A percentile compares a stretch with the other conserved stretches of the same genome.
These are phyloP conservation scores for Hydroisotoma schaefferi DNA, from an alignment of 2,888 invertebrate genomes.

Conservation along the genomic window DNA sequence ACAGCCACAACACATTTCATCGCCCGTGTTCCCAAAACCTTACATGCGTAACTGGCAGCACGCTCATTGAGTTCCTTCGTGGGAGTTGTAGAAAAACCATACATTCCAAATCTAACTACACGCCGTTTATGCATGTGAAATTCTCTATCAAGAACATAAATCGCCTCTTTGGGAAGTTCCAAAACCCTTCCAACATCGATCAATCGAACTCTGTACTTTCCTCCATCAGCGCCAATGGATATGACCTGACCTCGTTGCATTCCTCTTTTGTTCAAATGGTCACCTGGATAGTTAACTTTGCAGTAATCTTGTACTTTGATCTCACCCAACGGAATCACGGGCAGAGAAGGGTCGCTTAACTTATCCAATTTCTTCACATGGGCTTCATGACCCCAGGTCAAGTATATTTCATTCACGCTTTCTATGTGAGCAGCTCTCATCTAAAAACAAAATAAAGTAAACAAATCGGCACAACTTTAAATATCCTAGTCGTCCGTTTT, in stretches of 20 bases:
- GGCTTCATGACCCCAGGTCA: neutral
- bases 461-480: too few relatives aligned
- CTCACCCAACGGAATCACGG: neutral
- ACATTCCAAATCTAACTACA: neutral
- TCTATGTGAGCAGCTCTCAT: neutral
- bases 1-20: too few relatives aligned
- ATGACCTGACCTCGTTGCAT: neutral
- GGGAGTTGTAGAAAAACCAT: neutral
- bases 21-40: too few relatives aligned
- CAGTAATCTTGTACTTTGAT: neutral
- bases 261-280: neutral
- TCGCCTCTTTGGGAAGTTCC: neutral
- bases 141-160: neutral
- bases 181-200: neutral
- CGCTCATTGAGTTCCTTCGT: too few relatives aligned
- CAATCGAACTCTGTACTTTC: neutral
- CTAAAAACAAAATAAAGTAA: neutral
- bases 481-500: too few relatives aligned
- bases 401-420: neutral
- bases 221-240: neutral
- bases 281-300: neutral
- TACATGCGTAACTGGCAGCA: too few relatives aligned
- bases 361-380: neutral
- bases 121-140: neutral
- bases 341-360: neutral